phyloP scores from a whole-genome alignment of 2,888 invertebrate species.

The Deilephila elpenor region DNA sequence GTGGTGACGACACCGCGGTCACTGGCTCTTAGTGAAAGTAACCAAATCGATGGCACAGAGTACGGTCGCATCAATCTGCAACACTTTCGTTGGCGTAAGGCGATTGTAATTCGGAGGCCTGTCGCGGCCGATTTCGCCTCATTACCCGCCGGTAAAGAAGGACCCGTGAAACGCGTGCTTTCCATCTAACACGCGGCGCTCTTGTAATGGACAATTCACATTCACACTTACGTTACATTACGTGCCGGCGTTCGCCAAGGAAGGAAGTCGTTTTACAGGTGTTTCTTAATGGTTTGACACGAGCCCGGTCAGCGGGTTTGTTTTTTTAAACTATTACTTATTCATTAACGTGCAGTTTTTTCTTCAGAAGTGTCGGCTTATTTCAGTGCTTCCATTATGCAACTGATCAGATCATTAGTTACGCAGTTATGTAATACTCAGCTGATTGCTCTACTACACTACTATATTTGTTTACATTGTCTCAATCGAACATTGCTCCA shows the following conservation, averaged over 20 bases:
- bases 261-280: constrained; percentile 41
- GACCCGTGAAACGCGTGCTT: constrained; percentile 34
- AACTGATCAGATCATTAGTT: constrained; percentile 41
- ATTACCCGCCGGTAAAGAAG: constrained; percentile 38
- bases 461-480: constrained; percentile 30
- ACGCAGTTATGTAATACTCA: constrained; percentile 38
- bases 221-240: constrained; percentile 33
- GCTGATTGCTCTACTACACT: constrained; percentile 29
- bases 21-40: constrained; percentile 74
- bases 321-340: constrained; percentile 18
- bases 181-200: constrained; percentile 28
- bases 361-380: too few species aligned
- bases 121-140: constrained; percentile 58
- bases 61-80: constrained; percentile 68
- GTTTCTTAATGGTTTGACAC: constrained; percentile 39
- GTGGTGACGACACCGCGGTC: constrained; percentile 50
- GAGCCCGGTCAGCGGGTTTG: constrained; percentile 33
- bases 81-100: constrained; percentile 74
- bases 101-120: constrained; percentile 71
- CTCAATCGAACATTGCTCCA: constrained; percentile 13
- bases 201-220: constrained; percentile 34
- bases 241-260: constrained; percentile 34
- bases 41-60: constrained; percentile 51
- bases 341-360: too few species aligned
- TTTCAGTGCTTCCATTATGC: constrained; percentile 38